Base-by-base conservation (phyloP, 2,113 vertebrate species). In the Halichoeres trimaculatus region DNA sequence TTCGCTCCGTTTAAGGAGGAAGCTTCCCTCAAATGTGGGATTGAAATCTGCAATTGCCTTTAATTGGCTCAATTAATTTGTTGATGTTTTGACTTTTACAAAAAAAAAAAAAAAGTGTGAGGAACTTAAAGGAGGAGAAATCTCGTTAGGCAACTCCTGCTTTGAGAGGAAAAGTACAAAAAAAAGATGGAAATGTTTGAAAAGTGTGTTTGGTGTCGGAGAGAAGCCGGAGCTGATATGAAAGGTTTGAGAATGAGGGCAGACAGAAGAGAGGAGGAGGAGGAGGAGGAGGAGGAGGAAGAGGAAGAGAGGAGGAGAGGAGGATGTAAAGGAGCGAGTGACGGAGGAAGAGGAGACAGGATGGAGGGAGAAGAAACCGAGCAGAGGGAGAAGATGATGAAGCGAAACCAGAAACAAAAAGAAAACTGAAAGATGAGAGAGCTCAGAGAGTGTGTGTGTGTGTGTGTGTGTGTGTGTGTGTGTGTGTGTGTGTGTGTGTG, bases 381-480 rank as follows among this genome's bases (percentile, higher is more conserved):
- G 53, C 35, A 22, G 61, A 67, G 40, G 41, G 76, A 56, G 76
- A n/a, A 68, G 20, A 66, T 41, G 8, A 79, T 6, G 69, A 45
- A 70, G 62, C 35, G 59, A 65, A 55, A 61, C 66, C 50, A 67
- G 79, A 63, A 64, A 75, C 22, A 52, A 82, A 81, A 76, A 55
- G 78, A 76, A 81, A 61, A 61, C 50, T 81, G 61, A 81, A 51
- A 51, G 51, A 76, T 20, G 79, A 57, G 34, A 36, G 34, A 56
- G n/a, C n/a, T 38, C 36, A 64, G 24, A 45, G 36, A 65, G 45
- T 19, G 38, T 50, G 40, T n/a, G n/a, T n/a, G n/a, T n/a, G n/a
- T n/a, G n/a, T n/a, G n/a, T n/a, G n/a, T n/a, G n/a, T n/a, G n/a
- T n/a, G n/a, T n/a, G n/a, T n/a, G n/a, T n/a, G n/a, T n/a, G n/a